Evolutionary conservation across 2,113 vertebrate species (phyloP).

Genomic region (Heterochromis multidens): DNA sequence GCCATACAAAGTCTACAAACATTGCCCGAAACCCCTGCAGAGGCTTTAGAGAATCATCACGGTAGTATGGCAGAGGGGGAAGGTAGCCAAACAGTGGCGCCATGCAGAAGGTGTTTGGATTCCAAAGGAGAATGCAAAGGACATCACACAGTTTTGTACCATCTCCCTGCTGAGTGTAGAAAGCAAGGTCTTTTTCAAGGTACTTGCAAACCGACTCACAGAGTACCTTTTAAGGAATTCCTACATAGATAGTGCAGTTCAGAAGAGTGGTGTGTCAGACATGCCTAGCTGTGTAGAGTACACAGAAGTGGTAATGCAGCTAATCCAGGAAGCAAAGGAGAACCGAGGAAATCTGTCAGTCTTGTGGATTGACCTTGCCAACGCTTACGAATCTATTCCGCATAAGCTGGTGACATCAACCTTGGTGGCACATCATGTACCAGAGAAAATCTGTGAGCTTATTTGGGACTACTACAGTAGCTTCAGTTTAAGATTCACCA

Average conservation of each 20-base stretch:
- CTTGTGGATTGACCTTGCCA: not conserved
- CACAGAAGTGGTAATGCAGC: not conserved
- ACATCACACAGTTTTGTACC: not conserved
- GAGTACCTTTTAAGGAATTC: too few relatives aligned
- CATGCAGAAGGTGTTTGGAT: not conserved
- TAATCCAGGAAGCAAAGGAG: not conserved
- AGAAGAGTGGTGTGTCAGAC: too few relatives aligned
- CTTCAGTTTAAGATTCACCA: not conserved
- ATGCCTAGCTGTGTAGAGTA: not conserved
- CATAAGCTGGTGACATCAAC: not conserved
- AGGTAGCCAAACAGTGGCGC: not conserved
- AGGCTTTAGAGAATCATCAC: not conserved
- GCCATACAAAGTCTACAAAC: not conserved
- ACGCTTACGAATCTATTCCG: not conserved
- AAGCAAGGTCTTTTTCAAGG: not conserved
- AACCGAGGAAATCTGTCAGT: not conserved
- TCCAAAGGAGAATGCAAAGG: not conserved
- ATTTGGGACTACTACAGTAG: not conserved
- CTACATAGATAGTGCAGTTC: too few relatives aligned
- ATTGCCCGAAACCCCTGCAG: not conserved
- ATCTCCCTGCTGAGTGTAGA: not conserved
- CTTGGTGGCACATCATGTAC: not conserved
- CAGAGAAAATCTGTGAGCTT: not conserved
- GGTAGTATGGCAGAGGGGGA: not conserved
- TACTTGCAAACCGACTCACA: not conserved